Conservation (phyloP, 2,888 invertebrate genomes). For the Hemicrepidius hirtus region DNA sequence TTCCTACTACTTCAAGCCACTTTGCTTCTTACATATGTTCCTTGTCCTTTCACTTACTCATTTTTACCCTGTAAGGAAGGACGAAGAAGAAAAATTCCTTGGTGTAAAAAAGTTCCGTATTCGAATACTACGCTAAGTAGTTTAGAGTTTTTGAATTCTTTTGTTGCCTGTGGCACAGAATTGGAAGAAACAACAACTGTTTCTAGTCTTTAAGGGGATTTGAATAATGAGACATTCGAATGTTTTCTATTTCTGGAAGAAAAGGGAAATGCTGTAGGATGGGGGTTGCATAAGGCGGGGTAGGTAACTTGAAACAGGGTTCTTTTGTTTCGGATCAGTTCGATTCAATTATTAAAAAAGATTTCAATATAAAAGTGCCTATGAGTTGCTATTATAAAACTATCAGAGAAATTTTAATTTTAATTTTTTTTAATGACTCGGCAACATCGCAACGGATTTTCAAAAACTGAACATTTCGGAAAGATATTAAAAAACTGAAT, state of each 20-base stretch:
- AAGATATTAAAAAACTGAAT: too few relatives aligned
- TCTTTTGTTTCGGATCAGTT: too few relatives aligned
- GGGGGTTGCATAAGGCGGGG: neutral
- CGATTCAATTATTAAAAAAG: too few relatives aligned
- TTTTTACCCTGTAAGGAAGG: slow-evolving; percentile 10
- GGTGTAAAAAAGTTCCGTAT: slow-evolving; percentile 16
- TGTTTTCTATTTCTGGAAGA: slow-evolving; percentile 2
- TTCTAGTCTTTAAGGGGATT: slow-evolving; percentile 5
- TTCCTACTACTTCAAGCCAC: slow-evolving; percentile 30
- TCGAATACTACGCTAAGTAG: slow-evolving; percentile 28
- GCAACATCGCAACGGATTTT: too few relatives aligned
- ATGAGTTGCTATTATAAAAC: too few relatives aligned
- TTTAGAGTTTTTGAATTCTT: slow-evolving; percentile 26
- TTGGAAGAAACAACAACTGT: slow-evolving; percentile 28
- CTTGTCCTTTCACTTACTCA: slow-evolving; percentile 20
- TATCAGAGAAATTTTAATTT: too few relatives aligned
- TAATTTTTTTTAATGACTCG: too few relatives aligned
- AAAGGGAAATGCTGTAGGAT: neutral
- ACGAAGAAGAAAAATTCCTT: slow-evolving; percentile 12
- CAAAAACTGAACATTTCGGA: too few relatives aligned
- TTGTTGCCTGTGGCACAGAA: neutral
- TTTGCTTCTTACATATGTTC: slow-evolving; percentile 39
- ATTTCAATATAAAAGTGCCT: too few relatives aligned
- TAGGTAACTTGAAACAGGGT: neutral
- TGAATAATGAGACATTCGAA: neutral